A percentile compares a stretch with the other conserved stretches of the same genome.
These are phyloP conservation scores for Trididemnum nubilum DNA, from an alignment of 23 tunicate genomes.

Conservation along the genomic window DNA sequence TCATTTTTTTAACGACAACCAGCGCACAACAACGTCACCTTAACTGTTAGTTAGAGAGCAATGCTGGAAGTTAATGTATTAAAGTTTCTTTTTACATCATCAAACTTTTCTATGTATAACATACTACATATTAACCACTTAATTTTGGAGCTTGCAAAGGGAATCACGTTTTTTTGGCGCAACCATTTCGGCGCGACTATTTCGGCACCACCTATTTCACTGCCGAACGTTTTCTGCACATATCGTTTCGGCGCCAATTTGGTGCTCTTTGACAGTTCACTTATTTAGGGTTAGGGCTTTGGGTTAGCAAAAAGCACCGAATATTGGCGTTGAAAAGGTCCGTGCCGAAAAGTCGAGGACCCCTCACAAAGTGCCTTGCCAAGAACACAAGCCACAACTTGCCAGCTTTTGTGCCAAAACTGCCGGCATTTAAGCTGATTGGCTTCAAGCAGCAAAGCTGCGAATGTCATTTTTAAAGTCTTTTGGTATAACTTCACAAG, in stretches of 20 bases:
- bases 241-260: no score
- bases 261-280: no score
- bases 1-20: not conserved
- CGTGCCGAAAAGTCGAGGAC: no score
- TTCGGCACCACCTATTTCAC: no score
- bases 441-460: not conserved
- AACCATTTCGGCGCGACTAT: no score
- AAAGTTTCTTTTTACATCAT: not conserved
- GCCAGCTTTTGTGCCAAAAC: not conserved
- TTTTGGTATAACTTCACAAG: not conserved
- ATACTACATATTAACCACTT: not conserved
- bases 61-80: not conserved
- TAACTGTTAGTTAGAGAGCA: not conserved
- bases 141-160: not conserved
- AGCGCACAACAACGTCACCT: not conserved
- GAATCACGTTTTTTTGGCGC: no score
- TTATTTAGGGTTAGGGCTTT: no score
- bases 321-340: no score
- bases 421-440: not conserved
- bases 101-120: not conserved
- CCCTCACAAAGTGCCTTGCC: constrained; percentile 3
- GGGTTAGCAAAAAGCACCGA: no score
- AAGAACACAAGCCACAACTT: not conserved
- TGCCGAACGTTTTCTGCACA: no score
- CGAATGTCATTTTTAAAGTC: not conserved